Evolutionary conservation across 2,113 vertebrate species (phyloP).

Genomic region (Podocnemis expansa): DNA sequence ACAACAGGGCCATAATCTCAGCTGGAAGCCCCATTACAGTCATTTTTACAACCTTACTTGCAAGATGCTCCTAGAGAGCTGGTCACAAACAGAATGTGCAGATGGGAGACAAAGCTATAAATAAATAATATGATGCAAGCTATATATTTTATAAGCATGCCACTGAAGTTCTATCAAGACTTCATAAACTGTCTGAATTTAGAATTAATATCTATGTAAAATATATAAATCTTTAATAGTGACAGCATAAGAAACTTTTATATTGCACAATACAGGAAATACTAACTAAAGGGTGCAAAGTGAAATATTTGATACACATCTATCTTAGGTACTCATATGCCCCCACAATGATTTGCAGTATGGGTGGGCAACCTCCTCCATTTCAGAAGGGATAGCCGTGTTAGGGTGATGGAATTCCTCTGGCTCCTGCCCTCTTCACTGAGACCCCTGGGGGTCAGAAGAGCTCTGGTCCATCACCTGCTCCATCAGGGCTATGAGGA

Average conservation of each 20-base stretch:
- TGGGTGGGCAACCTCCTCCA: too few relatives aligned
- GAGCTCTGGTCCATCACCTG: too few relatives aligned
- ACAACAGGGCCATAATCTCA: neutral
- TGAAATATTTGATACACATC: too few relatives aligned
- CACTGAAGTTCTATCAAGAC: neutral
- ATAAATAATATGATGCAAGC: neutral
- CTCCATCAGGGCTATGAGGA: too few relatives aligned
- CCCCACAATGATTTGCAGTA: too few relatives aligned
- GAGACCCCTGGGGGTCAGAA: too few relatives aligned
- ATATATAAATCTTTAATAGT: neutral
- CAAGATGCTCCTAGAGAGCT: neutral
- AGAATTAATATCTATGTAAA: neutral
- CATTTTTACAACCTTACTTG: neutral
- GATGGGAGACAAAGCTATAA: neutral
- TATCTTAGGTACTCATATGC: too few relatives aligned
- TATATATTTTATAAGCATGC: neutral
- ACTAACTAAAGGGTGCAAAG: too few relatives aligned
- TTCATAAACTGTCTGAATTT: neutral
- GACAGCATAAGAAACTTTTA: neutral
- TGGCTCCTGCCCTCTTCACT: too few relatives aligned
- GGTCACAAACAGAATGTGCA: neutral
- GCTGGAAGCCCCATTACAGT: neutral
- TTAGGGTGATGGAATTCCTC: too few relatives aligned
- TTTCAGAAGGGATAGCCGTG: too few relatives aligned
- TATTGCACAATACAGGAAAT: neutral